Percentiles rank a stretch among this genome's conserved stretches.
phyloP scores from a whole-genome alignment of 2,888 invertebrate genomes.

The Molorchus minor region DNA sequence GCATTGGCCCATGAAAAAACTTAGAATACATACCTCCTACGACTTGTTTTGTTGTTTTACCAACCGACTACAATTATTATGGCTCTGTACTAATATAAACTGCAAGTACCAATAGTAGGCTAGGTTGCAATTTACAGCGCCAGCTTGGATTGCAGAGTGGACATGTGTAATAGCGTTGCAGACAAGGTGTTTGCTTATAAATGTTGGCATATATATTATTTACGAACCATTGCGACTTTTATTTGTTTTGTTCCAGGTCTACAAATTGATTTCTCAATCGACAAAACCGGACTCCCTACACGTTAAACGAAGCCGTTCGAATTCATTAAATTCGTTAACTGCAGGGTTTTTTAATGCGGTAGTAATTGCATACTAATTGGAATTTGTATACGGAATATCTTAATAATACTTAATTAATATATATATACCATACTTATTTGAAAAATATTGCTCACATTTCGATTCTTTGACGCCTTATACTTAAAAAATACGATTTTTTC shows the following conservation, averaged over 20 bases:
- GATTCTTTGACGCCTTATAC: too few relatives aligned
- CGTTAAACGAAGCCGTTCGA: constrained; percentile 37
- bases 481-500: too few relatives aligned
- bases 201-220: constrained; percentile 57
- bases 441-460: too few relatives aligned
- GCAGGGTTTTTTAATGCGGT: constrained; percentile 27
- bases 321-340: constrained; percentile 41
- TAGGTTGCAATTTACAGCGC: constrained; percentile 48
- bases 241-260: constrained; percentile 48
- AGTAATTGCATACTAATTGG: constrained; percentile 39
- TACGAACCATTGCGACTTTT: constrained; percentile 51
- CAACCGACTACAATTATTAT: constrained; percentile 10
- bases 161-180: constrained; percentile 55
- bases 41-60: neutral
- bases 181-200: constrained; percentile 58
- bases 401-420: too few relatives aligned
- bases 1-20: too few relatives aligned
- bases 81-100: constrained; percentile 14
- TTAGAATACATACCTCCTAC: neutral
- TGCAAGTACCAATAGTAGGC: constrained; percentile 31
- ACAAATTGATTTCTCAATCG: constrained; percentile 54
- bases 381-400: too few relatives aligned
- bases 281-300: constrained; percentile 39
- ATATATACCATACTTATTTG: too few relatives aligned
- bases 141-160: constrained; percentile 47